Evolutionary conservation across 2,797 vertebrate species (phyloP), one percentile per base, ranked within the genome.

Genomic region (Telmatherina bonti): DNA sequence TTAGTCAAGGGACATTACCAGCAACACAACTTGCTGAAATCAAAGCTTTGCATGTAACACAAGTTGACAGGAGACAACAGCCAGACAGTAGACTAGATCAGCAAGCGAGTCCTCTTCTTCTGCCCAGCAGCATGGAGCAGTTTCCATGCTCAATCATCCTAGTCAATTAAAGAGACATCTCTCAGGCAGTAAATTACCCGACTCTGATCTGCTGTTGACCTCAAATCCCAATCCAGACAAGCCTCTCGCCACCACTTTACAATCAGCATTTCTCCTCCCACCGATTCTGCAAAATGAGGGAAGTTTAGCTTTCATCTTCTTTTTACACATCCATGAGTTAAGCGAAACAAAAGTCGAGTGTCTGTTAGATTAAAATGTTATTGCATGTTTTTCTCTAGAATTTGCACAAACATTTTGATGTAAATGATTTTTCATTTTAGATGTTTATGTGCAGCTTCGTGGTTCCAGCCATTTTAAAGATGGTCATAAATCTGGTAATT

Each of bases 101-200:
- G 47, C 69, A 73, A 60, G 45, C 41, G 59, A 76, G 66, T 30
- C 62, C 36, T 83, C 70, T 18, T 53, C 67, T 70, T 85, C 78
- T 62, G 79, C 30, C 13, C 66, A 79, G 81, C 84, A 81, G 79
- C 73, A 79, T 71, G 76, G 81, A 79, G 82, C 70, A 27, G 81
- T 83, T 85, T 85, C 82, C 85, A 89, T 85, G 87, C 70, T 87
- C 82, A 86, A 77, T 83, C 81, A 83, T 87, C 78, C 83, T 49
- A 88, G 85, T 84, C 84, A 84, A 85, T 90, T 90, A 86, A 82
- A 90, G 67, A 72, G 64, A 85, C 81, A 77, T 77, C 79, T 91
- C 74, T 86, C 71, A 67, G 79, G 82, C 85, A 78, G 76, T 83
- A 85, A 88, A 87, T 90, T 84, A 73, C 79, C 78, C 81, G 76